Evolutionary conservation across 2,888 invertebrate genomes (phyloP), one percentile per base, ranked within the genome.

Genomic region (Acrobasis repandana): DNA sequence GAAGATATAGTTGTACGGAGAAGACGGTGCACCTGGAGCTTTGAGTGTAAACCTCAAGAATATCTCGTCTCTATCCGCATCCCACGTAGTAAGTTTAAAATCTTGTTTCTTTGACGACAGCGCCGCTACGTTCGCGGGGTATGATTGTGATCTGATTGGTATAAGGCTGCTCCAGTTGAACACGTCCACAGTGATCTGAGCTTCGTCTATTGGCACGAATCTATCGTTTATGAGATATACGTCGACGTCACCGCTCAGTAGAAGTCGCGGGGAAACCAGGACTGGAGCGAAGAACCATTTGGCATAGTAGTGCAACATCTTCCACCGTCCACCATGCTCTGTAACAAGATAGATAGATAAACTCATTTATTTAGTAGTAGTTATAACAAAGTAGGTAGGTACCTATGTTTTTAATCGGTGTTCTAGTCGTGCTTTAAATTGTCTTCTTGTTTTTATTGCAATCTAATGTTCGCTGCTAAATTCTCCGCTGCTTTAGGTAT

Each of bases 261-360:
- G 88, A 14, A 94, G 78, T 47, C 95, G 90, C 0, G 94, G 94
- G 0, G 94, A 95, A 15, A 96, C 93, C 18, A 96, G 91, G 20
- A 96, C 89, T 0, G 96, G 96, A 0, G 96, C 94, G 79, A 98
- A 97, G 79, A 99, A 98, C 1, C 96, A 93, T 69, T 93, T 94
- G 0, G 97, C 97, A 83, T 95, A 98, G 83, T 99, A 97, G 75
- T 99, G 99, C 1, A 98, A 87, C 94, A 97, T 95, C 85, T 97
- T 97, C 97, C 97, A 97, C 70, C 93, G 93, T 10, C 96, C 96
- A 43, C 93, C 93, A 74, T 93, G 95, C 84, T 97, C 97, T 96
- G 87, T 43, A 82, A 82, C 20, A 18, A 49, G n/a, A n/a, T n/a
- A n/a, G n/a, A n/a, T n/a, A n/a, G n/a, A n/a, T n/a, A n/a, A n/a